phyloP scores from a whole-genome alignment of 92 coral and sea anemone species.

The Porites evermanni region DNA sequence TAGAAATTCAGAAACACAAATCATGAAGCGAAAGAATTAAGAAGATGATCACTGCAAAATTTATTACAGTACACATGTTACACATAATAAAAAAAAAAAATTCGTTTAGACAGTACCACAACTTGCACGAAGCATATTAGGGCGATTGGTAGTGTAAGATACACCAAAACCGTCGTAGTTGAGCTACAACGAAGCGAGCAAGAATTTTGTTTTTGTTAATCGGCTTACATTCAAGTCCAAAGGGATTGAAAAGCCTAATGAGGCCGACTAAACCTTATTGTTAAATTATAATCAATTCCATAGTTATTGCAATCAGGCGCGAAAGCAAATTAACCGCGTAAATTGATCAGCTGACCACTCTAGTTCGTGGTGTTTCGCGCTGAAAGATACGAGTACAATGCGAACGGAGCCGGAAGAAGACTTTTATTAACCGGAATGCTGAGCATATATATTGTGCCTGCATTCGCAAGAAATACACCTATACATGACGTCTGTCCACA shows the following conservation, averaged over 20 bases:
- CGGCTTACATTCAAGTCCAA: no score
- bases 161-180: not conserved
- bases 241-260: no score
- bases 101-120: no score
- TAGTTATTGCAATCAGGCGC: not conserved
- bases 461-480: not conserved
- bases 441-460: not conserved
- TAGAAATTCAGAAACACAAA: no score
- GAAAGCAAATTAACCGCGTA: constrained; percentile 9
- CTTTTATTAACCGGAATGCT: not conserved
- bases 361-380: not conserved
- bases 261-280: not conserved
- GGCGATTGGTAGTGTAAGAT: no score
- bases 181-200: not conserved
- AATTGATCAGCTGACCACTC: constrained; percentile 5
- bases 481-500: not conserved
- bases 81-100: no score
- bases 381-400: not conserved
- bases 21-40: no score
- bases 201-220: not conserved
- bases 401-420: not conserved
- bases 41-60: no score
- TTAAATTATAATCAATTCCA: not conserved
- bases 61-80: not conserved
- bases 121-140: no score